Conservation (phyloP, 2,888 invertebrate genomes). For the Mesorhabditis spiculigera region DNA sequence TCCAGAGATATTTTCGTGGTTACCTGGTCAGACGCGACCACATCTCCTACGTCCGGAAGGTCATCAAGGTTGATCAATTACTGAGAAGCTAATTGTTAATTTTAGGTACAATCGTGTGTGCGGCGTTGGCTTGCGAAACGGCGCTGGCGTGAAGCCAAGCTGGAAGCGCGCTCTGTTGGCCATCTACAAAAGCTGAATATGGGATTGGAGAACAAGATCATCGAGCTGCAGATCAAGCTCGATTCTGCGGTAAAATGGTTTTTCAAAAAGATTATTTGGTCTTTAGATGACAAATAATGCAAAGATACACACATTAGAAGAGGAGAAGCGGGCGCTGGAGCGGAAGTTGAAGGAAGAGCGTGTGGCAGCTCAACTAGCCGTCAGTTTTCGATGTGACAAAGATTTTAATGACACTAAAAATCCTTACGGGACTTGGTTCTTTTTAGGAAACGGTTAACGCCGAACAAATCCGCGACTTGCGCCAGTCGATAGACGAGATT, state of each 20-base stretch:
- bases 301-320: conserved; percentile 1
- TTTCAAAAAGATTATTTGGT: background rate
- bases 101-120: conserved; percentile 60
- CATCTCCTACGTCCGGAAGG: conserved; percentile 35
- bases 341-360: background rate
- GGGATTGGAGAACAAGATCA: conserved; percentile 96
- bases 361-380: background rate
- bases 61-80: conserved; percentile 43
- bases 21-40: conserved; percentile 71
- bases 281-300: background rate
- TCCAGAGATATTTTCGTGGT: conserved; percentile 78
- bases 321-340: background rate
- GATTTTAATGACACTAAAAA: background rate
- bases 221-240: conserved; percentile 85
- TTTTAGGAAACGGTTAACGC: background rate
- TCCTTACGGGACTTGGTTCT: background rate
- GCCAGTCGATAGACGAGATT: background rate
- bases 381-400: background rate
- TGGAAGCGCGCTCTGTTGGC: conserved; percentile 88
- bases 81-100: background rate
- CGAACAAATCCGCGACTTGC: background rate
- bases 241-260: conserved; percentile 70
- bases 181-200: conserved; percentile 89
- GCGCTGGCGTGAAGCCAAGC: conserved; percentile 78
- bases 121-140: conserved; percentile 77